Percentiles rank a stretch among this genome's conserved stretches.
phyloP scores from a whole-genome alignment of 37 sponge, comb jelly and placozoan genomes.

The Agelas oroides region DNA sequence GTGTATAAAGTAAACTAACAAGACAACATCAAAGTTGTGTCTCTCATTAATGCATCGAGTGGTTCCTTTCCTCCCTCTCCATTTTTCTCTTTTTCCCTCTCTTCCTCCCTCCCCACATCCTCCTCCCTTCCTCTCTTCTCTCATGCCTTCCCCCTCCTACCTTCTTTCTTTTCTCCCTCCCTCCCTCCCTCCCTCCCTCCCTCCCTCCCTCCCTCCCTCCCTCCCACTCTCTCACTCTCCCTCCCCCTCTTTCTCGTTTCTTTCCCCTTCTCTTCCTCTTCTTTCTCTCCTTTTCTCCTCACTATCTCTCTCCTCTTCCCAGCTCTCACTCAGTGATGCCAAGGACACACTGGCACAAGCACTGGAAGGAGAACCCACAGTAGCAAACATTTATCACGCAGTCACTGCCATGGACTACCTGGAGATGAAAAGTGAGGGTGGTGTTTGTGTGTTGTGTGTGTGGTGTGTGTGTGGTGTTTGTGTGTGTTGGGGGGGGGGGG shows the following conservation, averaged over 20 bases:
- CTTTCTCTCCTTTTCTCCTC: neutral
- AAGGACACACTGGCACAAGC: neutral
- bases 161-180: neutral
- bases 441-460: too few relatives aligned
- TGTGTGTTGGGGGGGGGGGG: too few relatives aligned
- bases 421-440: constrained; percentile 35
- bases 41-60: too few relatives aligned
- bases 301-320: neutral
- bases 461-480: too few relatives aligned
- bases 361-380: constrained; percentile 19
- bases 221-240: neutral
- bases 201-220: neutral
- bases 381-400: constrained; percentile 43
- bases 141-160: neutral
- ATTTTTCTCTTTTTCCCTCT: too few relatives aligned
- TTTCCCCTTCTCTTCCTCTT: neutral
- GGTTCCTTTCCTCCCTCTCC: neutral
- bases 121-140: neutral
- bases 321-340: too few relatives aligned
- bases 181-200: neutral
- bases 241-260: neutral
- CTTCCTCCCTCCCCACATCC: neutral
- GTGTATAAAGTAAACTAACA: too few relatives aligned
- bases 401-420: constrained; percentile 34
- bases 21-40: too few relatives aligned